These are phyloP conservation scores for Stegodyphus mimosarum DNA, from an alignment of 1,140 invertebrate genomes.

Conservation along the genomic window DNA sequence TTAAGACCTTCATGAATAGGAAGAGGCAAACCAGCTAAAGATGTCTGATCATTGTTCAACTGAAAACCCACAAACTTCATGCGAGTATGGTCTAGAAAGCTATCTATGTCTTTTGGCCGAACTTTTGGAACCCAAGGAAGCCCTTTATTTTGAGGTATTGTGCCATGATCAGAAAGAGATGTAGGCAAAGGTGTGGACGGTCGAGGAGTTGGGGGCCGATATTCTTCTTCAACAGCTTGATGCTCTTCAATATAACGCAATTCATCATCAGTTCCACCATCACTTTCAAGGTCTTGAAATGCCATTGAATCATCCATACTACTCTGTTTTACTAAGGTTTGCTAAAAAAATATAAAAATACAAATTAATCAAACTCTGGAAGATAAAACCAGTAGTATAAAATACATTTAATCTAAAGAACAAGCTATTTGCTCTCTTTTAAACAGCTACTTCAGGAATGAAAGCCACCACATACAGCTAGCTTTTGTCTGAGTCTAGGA, in stretches of 20 bases:
- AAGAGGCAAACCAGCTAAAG: conserved; percentile 90
- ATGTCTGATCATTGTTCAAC: conserved; percentile 79
- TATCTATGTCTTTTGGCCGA: conserved; percentile 90
- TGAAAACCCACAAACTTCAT: conserved; percentile 96
- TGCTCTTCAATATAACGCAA: conserved; percentile 64
- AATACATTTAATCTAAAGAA: no score
- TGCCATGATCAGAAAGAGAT: conserved; percentile 65
- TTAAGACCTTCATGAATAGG: conserved; percentile 95
- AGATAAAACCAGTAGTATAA: no score
- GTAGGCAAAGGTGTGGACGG: conserved; percentile 62
- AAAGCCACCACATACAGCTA: background rate
- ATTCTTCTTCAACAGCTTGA: conserved; percentile 47
- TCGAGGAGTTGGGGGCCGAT: conserved; percentile 61
- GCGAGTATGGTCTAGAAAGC: conserved; percentile 89
- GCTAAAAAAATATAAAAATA: conserved; percentile 53
- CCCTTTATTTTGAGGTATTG: conserved; percentile 65
- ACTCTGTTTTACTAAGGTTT: conserved; percentile 92
- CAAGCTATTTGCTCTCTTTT: no score
- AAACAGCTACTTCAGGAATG: no score
- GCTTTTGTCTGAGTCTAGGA: background rate
- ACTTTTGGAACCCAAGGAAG: conserved; percentile 97
- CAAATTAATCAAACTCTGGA: no score
- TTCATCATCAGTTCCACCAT: conserved; percentile 65
- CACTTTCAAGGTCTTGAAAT: conserved; percentile 70
- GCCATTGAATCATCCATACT: conserved; percentile 87